These are phyloP conservation scores for rabbit (Oryctolagus cuniculus) DNA, from an alignment of 2,113 vertebrate species.

Conservation along the genomic window mOryCun1.1 NC_091448.1:58805001-58805500, in stretches of 20 bases:
- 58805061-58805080: background rate
- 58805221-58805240: too few species aligned
- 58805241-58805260: background rate
- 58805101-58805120: background rate
- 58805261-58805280: background rate
- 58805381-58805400: background rate
- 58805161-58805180: background rate
- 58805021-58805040: background rate
- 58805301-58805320: background rate
- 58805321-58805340: background rate
- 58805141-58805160: background rate
- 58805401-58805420: background rate
- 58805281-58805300: background rate
- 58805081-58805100: background rate
- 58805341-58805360: too few species aligned
- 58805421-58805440: background rate
- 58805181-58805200: background rate
- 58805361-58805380: background rate
- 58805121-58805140: background rate
- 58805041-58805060: background rate
- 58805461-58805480: background rate
- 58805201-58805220: background rate
- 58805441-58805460: background rate
- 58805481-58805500: background rate
- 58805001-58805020: background rate